phyloP scores from a whole-genome alignment of 1,140 invertebrate species.

The Melipona quadrifasciata region DNA sequence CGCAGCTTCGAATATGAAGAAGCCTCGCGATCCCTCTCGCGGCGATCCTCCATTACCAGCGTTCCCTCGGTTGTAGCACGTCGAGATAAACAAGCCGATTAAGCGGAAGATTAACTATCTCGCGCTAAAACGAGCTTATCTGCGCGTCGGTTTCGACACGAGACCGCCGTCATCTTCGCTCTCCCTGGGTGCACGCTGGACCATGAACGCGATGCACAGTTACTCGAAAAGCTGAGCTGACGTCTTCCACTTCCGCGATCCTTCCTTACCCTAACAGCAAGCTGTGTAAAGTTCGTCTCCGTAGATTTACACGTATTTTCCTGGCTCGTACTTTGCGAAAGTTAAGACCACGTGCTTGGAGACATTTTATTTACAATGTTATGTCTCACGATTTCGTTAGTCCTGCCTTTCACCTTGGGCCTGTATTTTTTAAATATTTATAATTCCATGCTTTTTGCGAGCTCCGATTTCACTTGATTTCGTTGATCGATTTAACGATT shows the following conservation, averaged over 20 bases:
- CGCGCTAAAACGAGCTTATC: slow-evolving; percentile 53
- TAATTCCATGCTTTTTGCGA: not conserved
- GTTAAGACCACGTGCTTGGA: fast-evolving
- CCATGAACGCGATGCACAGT: slow-evolving; percentile 37
- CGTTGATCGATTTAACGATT: no score
- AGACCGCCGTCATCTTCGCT: slow-evolving; percentile 19
- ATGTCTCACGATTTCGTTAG: not conserved
- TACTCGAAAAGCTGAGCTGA: slow-evolving; percentile 9
- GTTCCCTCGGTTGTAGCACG: slow-evolving; percentile 43
- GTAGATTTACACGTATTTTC: not conserved
- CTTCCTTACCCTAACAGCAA: not conserved
- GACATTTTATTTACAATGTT: not conserved
- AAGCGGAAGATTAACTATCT: slow-evolving; percentile 51
- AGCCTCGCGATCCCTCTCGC: slow-evolving; percentile 5
- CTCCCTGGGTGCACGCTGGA: slow-evolving; percentile 12
- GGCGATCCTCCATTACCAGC: slow-evolving; percentile 35
- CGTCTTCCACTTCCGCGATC: slow-evolving; percentile 35
- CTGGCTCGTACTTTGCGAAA: not conserved
- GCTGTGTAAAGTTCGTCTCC: not conserved
- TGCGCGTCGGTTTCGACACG: slow-evolving; percentile 47
- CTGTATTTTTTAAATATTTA: no score
- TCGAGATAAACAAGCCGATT: slow-evolving; percentile 54
- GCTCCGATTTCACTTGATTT: no score
- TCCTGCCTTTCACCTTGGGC: no score
- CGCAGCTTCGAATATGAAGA: slow-evolving; percentile 41